phyloP scores from a whole-genome alignment of 1,140 invertebrate species.

The Saxidomus purpurata region DNA sequence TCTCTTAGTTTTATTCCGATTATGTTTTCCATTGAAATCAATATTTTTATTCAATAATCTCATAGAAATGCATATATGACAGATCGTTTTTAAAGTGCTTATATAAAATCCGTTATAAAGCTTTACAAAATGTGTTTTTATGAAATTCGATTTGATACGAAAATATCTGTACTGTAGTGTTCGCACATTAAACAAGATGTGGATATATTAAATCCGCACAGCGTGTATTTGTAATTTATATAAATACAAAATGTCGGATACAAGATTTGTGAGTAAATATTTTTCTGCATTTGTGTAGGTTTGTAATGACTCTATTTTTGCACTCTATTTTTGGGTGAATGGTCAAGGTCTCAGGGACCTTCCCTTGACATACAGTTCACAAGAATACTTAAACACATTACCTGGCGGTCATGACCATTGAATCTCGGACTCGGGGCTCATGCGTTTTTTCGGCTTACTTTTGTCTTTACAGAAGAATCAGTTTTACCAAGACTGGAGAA shows the following conservation, averaged over 20 bases:
- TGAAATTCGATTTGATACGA: not conserved
- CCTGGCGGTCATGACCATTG: too few species aligned
- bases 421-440: too few species aligned
- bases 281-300: too few species aligned
- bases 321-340: too few species aligned
- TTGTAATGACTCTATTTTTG: too few species aligned
- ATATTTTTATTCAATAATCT: not conserved
- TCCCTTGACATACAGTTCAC: too few species aligned
- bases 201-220: not conserved
- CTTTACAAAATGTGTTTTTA: not conserved
- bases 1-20: not conserved
- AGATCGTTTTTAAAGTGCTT: not conserved
- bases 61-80: not conserved
- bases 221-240: not conserved
- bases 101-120: not conserved
- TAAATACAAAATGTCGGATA: not conserved
- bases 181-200: not conserved
- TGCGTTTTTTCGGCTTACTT: too few species aligned
- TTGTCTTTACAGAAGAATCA: too few species aligned
- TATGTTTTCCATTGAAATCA: not conserved
- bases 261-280: not conserved
- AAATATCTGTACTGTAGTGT: not conserved
- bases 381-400: too few species aligned
- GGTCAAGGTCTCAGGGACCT: too few species aligned
- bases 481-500: too few species aligned